These are phyloP conservation scores for Blera fallax DNA, from an alignment of 2,888 invertebrate species.

Conservation along the genomic window DNA sequence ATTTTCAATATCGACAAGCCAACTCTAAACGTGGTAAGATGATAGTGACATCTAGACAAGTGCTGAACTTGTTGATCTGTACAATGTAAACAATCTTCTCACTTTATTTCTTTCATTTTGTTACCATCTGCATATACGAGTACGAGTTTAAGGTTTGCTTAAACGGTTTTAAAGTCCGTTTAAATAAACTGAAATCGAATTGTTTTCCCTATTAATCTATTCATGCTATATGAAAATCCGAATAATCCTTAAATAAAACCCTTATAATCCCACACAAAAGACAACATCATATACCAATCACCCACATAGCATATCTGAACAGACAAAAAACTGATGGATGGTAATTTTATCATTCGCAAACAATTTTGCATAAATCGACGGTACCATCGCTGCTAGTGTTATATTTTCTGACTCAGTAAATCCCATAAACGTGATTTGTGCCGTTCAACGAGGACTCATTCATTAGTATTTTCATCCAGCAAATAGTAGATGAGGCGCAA, in stretches of 20 bases:
- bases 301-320: background rate
- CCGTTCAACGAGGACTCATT: slow-evolving; percentile 74
- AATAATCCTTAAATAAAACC: slow-evolving; percentile 37
- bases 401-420: slow-evolving; percentile 71
- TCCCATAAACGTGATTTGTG: slow-evolving; percentile 75
- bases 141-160: background rate
- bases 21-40: background rate
- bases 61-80: background rate
- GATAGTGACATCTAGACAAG: background rate
- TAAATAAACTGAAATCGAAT: background rate
- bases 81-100: background rate
- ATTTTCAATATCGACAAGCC: background rate
- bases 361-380: slow-evolving; percentile 61
- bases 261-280: slow-evolving; percentile 33
- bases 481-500: slow-evolving; percentile 57
- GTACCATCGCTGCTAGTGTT: slow-evolving; percentile 10
- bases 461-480: slow-evolving; percentile 65
- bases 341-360: slow-evolving; percentile 58
- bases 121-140: background rate
- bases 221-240: background rate
- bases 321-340: slow-evolving; percentile 37
- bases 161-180: slow-evolving; percentile 4
- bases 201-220: slow-evolving; percentile 2
- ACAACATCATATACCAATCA: slow-evolving; percentile 30
- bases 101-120: background rate